A percentile compares a stretch with the other conserved stretches of the same genome.
Evolutionary conservation across 1,140 invertebrate genomes (phyloP).

Genomic region (Papilio polyxenes): DNA sequence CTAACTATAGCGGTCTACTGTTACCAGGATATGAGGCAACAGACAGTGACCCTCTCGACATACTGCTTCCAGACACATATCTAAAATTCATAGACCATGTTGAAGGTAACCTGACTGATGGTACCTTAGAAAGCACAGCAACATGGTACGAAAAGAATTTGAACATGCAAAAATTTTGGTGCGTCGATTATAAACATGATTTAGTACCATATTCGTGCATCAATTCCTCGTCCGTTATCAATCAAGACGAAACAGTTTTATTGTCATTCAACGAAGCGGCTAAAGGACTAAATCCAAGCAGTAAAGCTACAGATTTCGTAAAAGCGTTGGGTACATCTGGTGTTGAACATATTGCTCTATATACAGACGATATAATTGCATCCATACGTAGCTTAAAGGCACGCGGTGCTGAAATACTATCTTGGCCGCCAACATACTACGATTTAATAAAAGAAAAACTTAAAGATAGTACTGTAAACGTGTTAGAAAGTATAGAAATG

Average conservation of each 20-base stretch:
- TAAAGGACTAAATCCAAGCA: constrained; percentile 91
- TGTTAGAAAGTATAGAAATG: constrained; percentile 91
- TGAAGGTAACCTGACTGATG: constrained; percentile 97
- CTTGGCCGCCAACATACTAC: constrained; percentile 95
- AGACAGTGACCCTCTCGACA: constrained; percentile 82
- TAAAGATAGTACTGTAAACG: constrained; percentile 87
- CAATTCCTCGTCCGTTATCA: constrained; percentile 97
- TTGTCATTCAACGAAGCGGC: constrained; percentile 98
- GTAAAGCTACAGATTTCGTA: constrained; percentile 98
- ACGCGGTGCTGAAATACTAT: constrained; percentile 94
- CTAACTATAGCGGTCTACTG: constrained; percentile 92
- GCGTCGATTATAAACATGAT: constrained; percentile 97
- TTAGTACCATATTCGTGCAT: constrained; percentile 97
- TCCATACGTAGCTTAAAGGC: constrained; percentile 90
- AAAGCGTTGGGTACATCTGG: constrained; percentile 98
- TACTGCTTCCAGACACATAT: constrained; percentile 86
- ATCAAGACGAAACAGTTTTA: constrained; percentile 98
- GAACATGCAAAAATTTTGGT: constrained; percentile 99
- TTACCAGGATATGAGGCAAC: constrained; percentile 89
- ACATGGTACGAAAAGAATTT: constrained; percentile 97
- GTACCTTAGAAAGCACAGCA: constrained; percentile 91
- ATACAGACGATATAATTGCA: constrained; percentile 94
- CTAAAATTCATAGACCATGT: constrained; percentile 97
- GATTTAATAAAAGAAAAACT: constrained; percentile 90
- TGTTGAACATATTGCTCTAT: constrained; percentile 98